Evolutionary conservation across 2,888 invertebrate species (phyloP), one percentile per base, ranked within the genome.

Genomic region (Drepana falcataria): DNA sequence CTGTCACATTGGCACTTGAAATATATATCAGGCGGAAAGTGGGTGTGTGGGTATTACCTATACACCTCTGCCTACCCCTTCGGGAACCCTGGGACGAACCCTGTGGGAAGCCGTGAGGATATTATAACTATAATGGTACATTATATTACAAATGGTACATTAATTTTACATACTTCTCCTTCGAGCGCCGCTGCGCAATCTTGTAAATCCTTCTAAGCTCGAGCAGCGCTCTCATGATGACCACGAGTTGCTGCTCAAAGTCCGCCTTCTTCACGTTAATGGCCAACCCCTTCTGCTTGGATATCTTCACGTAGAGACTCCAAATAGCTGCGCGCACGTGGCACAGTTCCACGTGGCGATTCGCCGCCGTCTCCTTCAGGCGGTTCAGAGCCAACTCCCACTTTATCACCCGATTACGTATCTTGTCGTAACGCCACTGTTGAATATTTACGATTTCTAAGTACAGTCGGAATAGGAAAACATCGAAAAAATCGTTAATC

Each of bases 301-400:
- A 93, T 62, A 94, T 93, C 78, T 93, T 93, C 52, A 90, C 85
- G 79, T 94, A 94, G 9, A 94, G 81, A 59, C 93, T 92, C 93
- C 93, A 93, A 49, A 93, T 91, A 40, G 93, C 92, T 0, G 90
- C 75, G 44, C 89, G 83, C 6, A 94, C 93, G 71, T 93, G 90
- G 51, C 91, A 89, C n/a, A 93, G 74, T 55, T 93, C 93, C 56
- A 92, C 85, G 68, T 92, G 91, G 4, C 92, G 89, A 7, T 74
- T 76, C 0, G 92, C 91, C 0, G 93, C 91, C 0, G 91, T 92
- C 57, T 92, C 92, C 69, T 94, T 94, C 55, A 94, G 89, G 33
- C 92, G 85, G 55, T 92, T 88, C 0, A 94, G 86, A 0, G 93
- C 91, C 2, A 91, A 73, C 74, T 94, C 94, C 93, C 94, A 94